Conservation (phyloP, 2,888 invertebrate species). For the Cantharis lateralis region DNA sequence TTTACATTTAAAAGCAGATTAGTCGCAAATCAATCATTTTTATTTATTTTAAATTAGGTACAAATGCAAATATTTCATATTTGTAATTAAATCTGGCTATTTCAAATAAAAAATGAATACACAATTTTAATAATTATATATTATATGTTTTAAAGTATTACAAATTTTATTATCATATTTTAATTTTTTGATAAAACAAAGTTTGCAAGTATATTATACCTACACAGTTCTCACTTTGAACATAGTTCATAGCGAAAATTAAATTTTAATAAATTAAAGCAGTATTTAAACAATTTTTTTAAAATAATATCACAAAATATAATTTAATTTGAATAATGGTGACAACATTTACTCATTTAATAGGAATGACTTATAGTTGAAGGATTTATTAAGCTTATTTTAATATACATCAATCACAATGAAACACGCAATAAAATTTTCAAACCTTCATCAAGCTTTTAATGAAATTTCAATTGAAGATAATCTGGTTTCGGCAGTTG, state of each 20-base stretch:
- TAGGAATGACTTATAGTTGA: not conserved
- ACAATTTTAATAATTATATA: not conserved
- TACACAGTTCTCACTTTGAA: not conserved
- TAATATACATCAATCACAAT: not conserved
- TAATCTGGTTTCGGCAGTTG: conserved; percentile 50
- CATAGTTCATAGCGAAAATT: not conserved
- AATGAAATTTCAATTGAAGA: conserved; percentile 47
- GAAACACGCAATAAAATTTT: not conserved
- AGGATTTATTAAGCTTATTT: not conserved
- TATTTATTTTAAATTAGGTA: too few species aligned
- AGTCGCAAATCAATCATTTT: not conserved
- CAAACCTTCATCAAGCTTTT: conserved; percentile 32
- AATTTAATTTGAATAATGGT: not conserved
- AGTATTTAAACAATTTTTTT: not conserved
- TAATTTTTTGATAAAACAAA: not conserved
- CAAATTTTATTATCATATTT: not conserved
- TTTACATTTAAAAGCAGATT: too few species aligned
- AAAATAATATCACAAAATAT: not conserved
- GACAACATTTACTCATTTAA: not conserved
- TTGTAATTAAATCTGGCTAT: not conserved
- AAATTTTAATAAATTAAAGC: not conserved
- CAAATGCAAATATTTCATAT: not conserved
- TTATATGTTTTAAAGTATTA: not conserved
- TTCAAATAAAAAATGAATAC: not conserved
- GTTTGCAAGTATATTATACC: not conserved